Evolutionary conservation across 2,888 invertebrate species (phyloP).

Genomic region (Athripsodes cinereus): DNA sequence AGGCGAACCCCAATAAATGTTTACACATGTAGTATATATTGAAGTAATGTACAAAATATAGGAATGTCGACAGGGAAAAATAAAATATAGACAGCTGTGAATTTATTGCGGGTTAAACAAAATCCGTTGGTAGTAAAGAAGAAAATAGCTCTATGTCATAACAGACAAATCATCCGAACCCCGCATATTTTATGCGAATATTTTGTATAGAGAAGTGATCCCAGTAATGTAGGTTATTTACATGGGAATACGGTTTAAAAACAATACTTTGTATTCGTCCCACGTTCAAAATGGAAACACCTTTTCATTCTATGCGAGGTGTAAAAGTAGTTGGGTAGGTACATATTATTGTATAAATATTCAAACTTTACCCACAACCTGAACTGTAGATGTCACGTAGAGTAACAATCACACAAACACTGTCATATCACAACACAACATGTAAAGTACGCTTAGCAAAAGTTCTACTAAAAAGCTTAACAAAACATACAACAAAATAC

Average conservation of each 20-base stretch:
- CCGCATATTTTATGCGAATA: not conserved
- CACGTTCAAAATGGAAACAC: not conserved
- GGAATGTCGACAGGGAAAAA: not conserved
- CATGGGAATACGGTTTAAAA: not conserved
- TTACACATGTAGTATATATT: too few relatives aligned
- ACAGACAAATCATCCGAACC: not conserved
- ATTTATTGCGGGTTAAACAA: not conserved
- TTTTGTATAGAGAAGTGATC: not conserved
- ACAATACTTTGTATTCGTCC: not conserved
- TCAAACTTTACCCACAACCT: too few relatives aligned
- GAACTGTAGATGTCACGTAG: too few relatives aligned
- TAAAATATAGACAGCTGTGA: constrained; percentile 1
- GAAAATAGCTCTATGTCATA: not conserved
- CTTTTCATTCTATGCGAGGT: constrained; percentile 1
- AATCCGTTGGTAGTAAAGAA: not conserved
- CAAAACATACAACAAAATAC: too few relatives aligned
- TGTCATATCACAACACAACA: too few relatives aligned
- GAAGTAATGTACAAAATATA: not conserved
- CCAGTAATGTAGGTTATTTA: not conserved
- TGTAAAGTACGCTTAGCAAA: too few relatives aligned
- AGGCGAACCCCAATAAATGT: too few relatives aligned
- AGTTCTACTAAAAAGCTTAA: too few relatives aligned
- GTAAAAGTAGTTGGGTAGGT: too few relatives aligned
- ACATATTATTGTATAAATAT: too few relatives aligned
- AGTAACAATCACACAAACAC: too few relatives aligned